A percentile compares a stretch with the other conserved stretches of the same genome.
phyloP scores from a whole-genome alignment of 2,888 invertebrate genomes.

The Eretmocerus hayati region DNA sequence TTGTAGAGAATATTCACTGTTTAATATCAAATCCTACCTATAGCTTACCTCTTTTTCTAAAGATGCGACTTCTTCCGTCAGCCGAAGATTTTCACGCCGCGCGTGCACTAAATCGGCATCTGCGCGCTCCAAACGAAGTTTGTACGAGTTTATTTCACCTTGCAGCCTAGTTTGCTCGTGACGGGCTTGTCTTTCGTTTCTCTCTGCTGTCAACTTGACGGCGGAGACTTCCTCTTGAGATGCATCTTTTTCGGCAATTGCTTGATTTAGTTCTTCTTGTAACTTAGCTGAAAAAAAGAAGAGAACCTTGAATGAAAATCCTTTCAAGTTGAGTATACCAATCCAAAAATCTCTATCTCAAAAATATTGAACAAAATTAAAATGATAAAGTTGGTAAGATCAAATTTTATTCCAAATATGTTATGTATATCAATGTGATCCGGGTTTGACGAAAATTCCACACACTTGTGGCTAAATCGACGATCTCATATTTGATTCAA shows the following conservation, averaged over 20 bases:
- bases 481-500: too few relatives aligned
- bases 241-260: conserved; percentile 70
- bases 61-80: conserved; percentile 70
- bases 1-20: too few relatives aligned
- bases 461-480: too few relatives aligned
- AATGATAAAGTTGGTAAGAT: too few relatives aligned
- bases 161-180: conserved; percentile 70
- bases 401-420: too few relatives aligned
- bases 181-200: conserved; percentile 67
- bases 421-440: too few relatives aligned
- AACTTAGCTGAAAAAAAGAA: conserved; percentile 60
- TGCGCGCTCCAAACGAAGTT: conserved; percentile 68
- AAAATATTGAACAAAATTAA: too few relatives aligned
- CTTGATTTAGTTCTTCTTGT: conserved; percentile 70
- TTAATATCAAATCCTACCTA: too few relatives aligned
- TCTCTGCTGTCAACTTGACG: conserved; percentile 55
- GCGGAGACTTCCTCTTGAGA: conserved; percentile 73
- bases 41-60: conserved; percentile 69
- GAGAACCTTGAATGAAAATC: too few relatives aligned
- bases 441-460: too few relatives aligned
- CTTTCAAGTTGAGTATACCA: too few relatives aligned
- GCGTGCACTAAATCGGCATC: conserved; percentile 76
- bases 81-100: conserved; percentile 69
- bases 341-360: too few relatives aligned
- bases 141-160: conserved; percentile 58